Evolutionary conservation across 2,888 invertebrate genomes (phyloP).

Genomic region (Troilus luridus): DNA sequence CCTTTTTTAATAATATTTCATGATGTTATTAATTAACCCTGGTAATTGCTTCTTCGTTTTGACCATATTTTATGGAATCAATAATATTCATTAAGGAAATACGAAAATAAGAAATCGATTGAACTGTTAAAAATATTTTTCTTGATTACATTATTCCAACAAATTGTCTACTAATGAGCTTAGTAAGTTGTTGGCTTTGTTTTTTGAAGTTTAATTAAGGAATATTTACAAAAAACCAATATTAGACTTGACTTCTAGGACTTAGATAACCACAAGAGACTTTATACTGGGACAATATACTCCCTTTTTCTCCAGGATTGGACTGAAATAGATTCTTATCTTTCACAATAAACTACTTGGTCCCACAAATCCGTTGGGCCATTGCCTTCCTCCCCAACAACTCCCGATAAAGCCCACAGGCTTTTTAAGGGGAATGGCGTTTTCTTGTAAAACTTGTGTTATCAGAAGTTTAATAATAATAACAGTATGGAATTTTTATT

Average conservation of each 20-base stretch:
- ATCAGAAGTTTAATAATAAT: background rate
- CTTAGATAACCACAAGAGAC: background rate
- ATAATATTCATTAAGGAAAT: no score
- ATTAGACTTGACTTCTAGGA: background rate
- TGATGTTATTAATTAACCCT: no score
- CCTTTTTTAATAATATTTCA: background rate
- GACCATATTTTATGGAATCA: no score
- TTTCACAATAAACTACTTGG: constrained; percentile 20
- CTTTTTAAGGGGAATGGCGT: background rate
- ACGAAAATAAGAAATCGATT: no score
- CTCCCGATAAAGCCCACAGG: background rate
- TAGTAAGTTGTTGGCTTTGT: no score
- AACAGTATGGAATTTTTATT: no score
- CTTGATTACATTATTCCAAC: no score
- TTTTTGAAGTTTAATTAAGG: background rate
- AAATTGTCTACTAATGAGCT: no score
- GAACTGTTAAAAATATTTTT: no score
- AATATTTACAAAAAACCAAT: background rate
- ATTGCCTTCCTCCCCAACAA: background rate
- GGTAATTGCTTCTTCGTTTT: no score
- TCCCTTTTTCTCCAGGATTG: background rate
- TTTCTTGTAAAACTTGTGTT: background rate
- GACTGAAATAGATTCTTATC: constrained; percentile 24
- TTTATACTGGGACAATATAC: background rate
- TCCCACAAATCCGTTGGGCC: constrained; percentile 6